Percentiles rank a stretch among this genome's conserved stretches.
Conservation (phyloP, 1,140 invertebrate genomes). For the Drosophila biarmipes region DNA sequence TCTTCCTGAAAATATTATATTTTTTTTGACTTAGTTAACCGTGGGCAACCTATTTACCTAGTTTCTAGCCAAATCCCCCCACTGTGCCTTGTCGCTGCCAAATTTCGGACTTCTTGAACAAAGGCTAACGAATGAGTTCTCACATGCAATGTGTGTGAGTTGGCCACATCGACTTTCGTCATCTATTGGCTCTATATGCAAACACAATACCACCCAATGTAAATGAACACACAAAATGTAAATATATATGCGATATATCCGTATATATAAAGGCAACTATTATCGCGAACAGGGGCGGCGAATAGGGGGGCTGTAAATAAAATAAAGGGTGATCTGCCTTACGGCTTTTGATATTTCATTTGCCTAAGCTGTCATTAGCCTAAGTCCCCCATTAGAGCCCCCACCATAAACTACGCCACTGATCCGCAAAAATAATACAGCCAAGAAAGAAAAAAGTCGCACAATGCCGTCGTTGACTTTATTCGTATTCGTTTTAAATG, state of each 20-base stretch:
- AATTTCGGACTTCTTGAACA: slow-evolving; percentile 63
- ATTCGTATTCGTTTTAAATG: slow-evolving; percentile 82
- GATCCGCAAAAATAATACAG: slow-evolving; percentile 13
- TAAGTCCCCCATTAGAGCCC: not conserved
- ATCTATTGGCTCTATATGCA: slow-evolving; percentile 71
- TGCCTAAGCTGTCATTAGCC: not conserved
- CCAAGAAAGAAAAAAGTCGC: slow-evolving; percentile 38
- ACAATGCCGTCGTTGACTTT: slow-evolving; percentile 66
- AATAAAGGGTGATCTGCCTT: not conserved
- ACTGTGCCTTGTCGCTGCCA: slow-evolving; percentile 38
- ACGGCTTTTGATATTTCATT: not conserved
- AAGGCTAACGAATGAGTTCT: slow-evolving; percentile 71
- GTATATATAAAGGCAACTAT: slow-evolving; percentile 18
- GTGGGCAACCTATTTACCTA: no score
- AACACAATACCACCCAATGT: slow-evolving; percentile 16
- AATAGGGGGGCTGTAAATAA: not conserved
- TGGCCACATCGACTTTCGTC: slow-evolving; percentile 58
- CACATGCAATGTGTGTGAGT: slow-evolving; percentile 69
- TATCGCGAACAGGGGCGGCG: not conserved
- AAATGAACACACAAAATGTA: slow-evolving; percentile 8
- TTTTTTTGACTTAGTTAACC: no score
- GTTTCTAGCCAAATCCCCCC: not conserved
- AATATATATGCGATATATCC: slow-evolving; percentile 26
- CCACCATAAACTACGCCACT: not conserved
- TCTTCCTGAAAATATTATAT: no score